These are phyloP conservation scores for Cisticola juncidis DNA, from an alignment of 2,113 vertebrate genomes.

Conservation along the genomic window DNA sequence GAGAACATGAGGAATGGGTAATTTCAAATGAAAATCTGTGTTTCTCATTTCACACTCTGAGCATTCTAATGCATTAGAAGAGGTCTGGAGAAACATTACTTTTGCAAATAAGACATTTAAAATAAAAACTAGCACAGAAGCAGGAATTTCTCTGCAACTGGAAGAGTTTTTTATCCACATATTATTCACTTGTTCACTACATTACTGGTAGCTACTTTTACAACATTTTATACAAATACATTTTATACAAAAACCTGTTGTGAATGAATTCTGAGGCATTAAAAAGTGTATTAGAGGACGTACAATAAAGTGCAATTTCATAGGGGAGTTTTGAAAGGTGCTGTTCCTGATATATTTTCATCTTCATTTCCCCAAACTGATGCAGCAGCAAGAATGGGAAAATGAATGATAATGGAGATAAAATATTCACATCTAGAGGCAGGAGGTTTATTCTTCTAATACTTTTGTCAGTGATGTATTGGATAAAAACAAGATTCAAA, in stretches of 20 bases:
- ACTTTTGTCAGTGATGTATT: background rate
- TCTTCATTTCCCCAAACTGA: background rate
- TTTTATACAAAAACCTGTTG: background rate
- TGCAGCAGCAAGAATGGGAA: background rate
- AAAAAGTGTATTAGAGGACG: background rate
- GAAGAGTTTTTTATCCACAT: background rate
- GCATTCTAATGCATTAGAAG: conserved; percentile 3
- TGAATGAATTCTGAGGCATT: background rate
- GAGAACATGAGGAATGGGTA: conserved; percentile 36
- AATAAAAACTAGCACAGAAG: conserved; percentile 3
- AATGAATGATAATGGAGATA: background rate
- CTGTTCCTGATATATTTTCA: background rate
- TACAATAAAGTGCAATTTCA: background rate
- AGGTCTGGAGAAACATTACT: conserved; percentile 3
- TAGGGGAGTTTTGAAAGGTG: background rate
- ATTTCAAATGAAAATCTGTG: conserved; percentile 69
- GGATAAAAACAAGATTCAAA: background rate
- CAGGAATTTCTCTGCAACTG: background rate
- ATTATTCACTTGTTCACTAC: background rate
- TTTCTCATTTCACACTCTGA: background rate
- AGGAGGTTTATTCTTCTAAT: background rate
- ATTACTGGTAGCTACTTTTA: background rate
- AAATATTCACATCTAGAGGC: background rate
- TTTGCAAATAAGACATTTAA: conserved; percentile 35
- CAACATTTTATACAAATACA: background rate